phyloP scores from a whole-genome alignment of 2,797 vertebrate genomes.

The Garrulus glandarius region DNA sequence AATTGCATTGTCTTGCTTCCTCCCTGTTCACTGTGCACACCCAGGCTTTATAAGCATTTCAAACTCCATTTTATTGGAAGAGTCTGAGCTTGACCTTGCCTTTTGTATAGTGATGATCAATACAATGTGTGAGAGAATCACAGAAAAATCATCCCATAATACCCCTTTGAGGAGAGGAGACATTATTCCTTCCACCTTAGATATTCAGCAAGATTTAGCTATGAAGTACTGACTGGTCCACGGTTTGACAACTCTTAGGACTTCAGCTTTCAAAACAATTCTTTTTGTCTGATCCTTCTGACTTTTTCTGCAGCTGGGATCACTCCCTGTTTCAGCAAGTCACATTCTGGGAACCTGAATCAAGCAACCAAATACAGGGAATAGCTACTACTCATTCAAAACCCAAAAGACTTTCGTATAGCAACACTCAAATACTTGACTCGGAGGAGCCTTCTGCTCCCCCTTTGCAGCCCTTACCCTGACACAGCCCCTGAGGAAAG shows the following conservation, averaged over 20 bases:
- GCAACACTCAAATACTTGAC: background rate
- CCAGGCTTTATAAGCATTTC: background rate
- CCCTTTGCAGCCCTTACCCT: background rate
- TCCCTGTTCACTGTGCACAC: background rate
- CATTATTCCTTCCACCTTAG: background rate
- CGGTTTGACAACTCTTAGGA: background rate
- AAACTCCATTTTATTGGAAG: background rate
- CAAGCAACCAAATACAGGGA: background rate
- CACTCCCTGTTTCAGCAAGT: background rate
- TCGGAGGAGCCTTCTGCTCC: background rate
- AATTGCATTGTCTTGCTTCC: background rate
- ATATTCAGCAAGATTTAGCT: background rate
- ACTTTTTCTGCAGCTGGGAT: background rate
- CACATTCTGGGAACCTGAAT: background rate
- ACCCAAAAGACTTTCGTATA: rapidly evolving
- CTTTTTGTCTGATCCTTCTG: background rate
- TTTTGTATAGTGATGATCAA: background rate
- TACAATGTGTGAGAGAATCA: background rate
- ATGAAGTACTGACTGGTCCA: background rate
- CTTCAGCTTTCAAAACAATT: background rate
- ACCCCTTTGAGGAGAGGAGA: background rate
- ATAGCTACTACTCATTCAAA: background rate
- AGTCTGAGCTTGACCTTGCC: background rate
- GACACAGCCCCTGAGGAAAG: background rate
- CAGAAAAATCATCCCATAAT: background rate